Evolutionary conservation across 1,140 invertebrate species (phyloP).

Genomic region (Drosophila kanapiae): DNA sequence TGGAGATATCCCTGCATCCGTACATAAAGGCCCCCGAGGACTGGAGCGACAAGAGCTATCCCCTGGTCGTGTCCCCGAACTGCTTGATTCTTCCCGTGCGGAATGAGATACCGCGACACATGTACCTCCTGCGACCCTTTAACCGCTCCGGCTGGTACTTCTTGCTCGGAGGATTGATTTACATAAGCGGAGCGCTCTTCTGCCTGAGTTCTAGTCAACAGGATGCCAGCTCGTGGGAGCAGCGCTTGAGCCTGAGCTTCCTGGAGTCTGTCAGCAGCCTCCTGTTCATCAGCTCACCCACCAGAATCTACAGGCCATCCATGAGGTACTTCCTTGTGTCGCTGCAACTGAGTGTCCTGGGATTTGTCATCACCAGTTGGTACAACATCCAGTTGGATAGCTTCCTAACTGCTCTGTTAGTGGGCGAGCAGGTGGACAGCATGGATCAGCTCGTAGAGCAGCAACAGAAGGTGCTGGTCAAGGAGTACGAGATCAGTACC

Average conservation of each 20-base stretch:
- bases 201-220: constrained; percentile 22
- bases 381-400: constrained; percentile 73
- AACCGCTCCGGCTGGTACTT: constrained; percentile 45
- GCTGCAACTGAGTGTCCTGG: constrained; percentile 54
- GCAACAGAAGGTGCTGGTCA: constrained; percentile 61
- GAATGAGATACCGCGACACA: constrained; percentile 71
- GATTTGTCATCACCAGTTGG: constrained; percentile 70
- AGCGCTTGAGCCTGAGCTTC: constrained; percentile 15
- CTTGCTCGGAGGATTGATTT: constrained; percentile 44
- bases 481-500: constrained; percentile 62
- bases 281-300: constrained; percentile 46
- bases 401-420: constrained; percentile 59
- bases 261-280: constrained; percentile 54
- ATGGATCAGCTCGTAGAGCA: constrained; percentile 66
- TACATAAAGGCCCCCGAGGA: constrained; percentile 52
- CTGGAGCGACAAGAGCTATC: constrained; percentile 69
- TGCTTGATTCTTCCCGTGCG: constrained; percentile 71
- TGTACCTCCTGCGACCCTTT: constrained; percentile 69
- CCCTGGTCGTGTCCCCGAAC: constrained; percentile 54
- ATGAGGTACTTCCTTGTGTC: constrained; percentile 53
- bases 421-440: constrained; percentile 71
- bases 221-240: background rate
- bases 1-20: constrained; percentile 71
- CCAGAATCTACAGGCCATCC: constrained; percentile 29
- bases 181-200: constrained; percentile 39